Evolutionary conservation across 2,797 vertebrate genomes (phyloP).

Genomic region (Falco biarmicus): DNA sequence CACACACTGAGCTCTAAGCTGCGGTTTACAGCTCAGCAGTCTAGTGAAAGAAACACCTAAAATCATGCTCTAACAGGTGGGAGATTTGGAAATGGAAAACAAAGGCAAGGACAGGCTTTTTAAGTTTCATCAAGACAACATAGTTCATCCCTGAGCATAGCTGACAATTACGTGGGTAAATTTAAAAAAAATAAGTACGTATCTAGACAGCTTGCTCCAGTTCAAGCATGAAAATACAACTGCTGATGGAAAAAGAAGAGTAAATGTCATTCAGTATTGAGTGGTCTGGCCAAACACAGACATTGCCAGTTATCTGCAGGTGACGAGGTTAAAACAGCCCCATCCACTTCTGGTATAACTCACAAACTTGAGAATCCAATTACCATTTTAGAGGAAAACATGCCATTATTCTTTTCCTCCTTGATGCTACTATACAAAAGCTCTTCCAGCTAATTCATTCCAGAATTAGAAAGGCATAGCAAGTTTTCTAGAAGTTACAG

Average conservation of each 20-base stretch:
- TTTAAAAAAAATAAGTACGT: not conserved
- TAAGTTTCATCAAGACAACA: not conserved
- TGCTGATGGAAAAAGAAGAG: not conserved
- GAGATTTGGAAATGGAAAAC: not conserved
- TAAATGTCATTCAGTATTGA: not conserved
- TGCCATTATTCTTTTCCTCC: not conserved
- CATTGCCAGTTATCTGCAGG: not conserved
- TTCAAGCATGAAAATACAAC: not conserved
- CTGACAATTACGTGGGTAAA: not conserved
- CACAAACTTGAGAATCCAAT: not conserved
- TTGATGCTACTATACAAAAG: not conserved
- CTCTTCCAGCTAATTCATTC: not conserved
- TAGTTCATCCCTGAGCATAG: not conserved
- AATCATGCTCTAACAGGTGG: not conserved
- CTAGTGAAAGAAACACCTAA: not conserved
- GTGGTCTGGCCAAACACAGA: not conserved
- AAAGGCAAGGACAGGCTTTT: not conserved
- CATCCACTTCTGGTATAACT: not conserved
- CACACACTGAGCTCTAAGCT: not conserved
- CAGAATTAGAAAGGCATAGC: not conserved
- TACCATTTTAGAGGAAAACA: not conserved
- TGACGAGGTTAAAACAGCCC: not conserved
- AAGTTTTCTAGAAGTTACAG: not conserved
- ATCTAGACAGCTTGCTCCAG: not conserved
- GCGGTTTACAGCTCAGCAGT: not conserved